A percentile compares a stretch with the other conserved stretches of the same genome.
Evolutionary conservation across 2,888 invertebrate species (phyloP).

Genomic region (Pheosia gnoma): DNA sequence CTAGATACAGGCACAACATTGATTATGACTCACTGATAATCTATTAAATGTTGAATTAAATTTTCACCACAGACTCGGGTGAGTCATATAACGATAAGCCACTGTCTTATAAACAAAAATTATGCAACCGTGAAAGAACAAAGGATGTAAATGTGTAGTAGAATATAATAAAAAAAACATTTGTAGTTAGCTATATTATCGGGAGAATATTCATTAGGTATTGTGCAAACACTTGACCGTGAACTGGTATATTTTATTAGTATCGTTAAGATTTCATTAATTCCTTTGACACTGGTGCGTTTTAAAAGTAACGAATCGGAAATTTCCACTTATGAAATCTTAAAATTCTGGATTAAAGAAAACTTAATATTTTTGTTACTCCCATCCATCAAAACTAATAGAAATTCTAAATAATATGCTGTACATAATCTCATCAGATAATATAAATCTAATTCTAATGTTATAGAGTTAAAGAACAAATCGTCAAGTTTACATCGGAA

Average conservation of each 20-base stretch:
- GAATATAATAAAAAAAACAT: slow-evolving; percentile 6
- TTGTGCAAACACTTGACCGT: slow-evolving; percentile 50
- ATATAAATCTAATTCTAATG: not conserved
- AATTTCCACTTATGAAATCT: slow-evolving; percentile 41
- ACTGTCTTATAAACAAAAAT: not conserved
- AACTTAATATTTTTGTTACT: not conserved
- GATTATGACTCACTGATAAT: not conserved
- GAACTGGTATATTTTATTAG: slow-evolving; percentile 38
- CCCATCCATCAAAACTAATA: not conserved
- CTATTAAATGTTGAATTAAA: not conserved
- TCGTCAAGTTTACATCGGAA: not conserved
- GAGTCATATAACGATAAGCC: not conserved
- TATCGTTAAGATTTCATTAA: slow-evolving; percentile 42
- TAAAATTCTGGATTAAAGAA: slow-evolving; percentile 22
- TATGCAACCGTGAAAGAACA: not conserved
- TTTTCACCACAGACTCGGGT: not conserved
- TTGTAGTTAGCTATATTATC: slow-evolving; percentile 16
- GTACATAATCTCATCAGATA: not conserved
- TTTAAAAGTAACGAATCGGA: slow-evolving; percentile 40
- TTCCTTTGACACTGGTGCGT: slow-evolving; percentile 44
- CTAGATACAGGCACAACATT: not conserved
- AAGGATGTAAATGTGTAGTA: slow-evolving; percentile 2
- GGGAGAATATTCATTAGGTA: slow-evolving; percentile 36
- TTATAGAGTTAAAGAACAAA: not conserved
- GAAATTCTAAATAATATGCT: not conserved